Conservation (phyloP, 2,888 invertebrate species). For the Andrena praecox region DNA sequence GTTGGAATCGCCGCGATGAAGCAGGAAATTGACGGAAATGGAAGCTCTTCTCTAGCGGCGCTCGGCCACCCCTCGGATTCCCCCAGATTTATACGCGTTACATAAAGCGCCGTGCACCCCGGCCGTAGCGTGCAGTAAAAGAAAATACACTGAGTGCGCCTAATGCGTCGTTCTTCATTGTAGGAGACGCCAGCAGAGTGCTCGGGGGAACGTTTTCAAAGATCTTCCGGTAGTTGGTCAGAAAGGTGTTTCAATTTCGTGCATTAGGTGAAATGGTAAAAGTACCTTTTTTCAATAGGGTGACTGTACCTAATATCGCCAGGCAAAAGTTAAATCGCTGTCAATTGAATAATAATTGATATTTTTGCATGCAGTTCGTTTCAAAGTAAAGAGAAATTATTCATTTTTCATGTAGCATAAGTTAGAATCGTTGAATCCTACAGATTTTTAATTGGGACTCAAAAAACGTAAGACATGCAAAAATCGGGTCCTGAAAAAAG, state of each 20-base stretch:
- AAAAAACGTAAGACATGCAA: too few species aligned
- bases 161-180: conserved; percentile 34
- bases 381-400: too few species aligned
- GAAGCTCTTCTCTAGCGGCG: conserved; percentile 68
- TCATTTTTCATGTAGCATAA: too few species aligned
- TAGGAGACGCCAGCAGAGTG: conserved; percentile 13
- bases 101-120: conserved; percentile 47
- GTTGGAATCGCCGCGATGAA: conserved; percentile 69
- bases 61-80: conserved; percentile 49
- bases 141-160: conserved; percentile 46
- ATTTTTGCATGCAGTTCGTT: too few species aligned
- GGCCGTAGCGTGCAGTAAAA: conserved; percentile 23
- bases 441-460: too few species aligned
- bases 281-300: background rate
- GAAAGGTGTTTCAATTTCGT: conserved; percentile 5
- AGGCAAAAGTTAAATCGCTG: too few species aligned
- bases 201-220: conserved; percentile 20
- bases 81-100: conserved; percentile 65
- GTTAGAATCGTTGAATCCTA: too few species aligned
- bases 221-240: conserved; percentile 5
- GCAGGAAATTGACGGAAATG: conserved; percentile 80
- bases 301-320: too few species aligned
- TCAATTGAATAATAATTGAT: too few species aligned
- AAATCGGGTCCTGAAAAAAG: too few species aligned
- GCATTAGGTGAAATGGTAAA: conserved; percentile 9